These are phyloP conservation scores for Danio albolineatus DNA, from an alignment of 2,797 vertebrate species.

Conservation along the genomic window DNA sequence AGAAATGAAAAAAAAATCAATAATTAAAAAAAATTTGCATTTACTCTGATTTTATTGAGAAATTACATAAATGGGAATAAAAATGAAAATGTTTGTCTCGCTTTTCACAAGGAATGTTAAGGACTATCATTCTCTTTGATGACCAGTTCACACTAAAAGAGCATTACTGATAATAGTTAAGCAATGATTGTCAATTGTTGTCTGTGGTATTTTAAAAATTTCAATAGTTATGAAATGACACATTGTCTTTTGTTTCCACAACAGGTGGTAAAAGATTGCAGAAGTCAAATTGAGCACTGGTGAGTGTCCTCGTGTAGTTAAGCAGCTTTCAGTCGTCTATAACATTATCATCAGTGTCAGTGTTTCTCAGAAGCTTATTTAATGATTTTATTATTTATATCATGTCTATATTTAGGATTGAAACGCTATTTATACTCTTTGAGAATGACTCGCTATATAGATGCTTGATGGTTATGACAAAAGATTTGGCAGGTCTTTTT, in stretches of 20 bases:
- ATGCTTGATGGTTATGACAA: constrained; percentile 5
- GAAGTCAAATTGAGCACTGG: constrained; percentile 79
- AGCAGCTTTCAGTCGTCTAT: neutral
- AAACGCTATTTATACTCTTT: neutral
- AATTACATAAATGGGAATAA: no score
- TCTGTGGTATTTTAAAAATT: neutral
- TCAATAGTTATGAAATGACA: constrained; percentile 21
- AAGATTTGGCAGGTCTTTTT: constrained; percentile 10
- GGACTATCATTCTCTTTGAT: neutral
- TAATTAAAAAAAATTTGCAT: no score
- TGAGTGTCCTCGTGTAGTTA: constrained; percentile 65
- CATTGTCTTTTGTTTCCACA: constrained; percentile 61
- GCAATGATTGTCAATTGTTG: neutral
- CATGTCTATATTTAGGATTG: neutral
- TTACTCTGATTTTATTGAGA: no score
- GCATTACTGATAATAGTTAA: neutral
- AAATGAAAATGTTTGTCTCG: no score
- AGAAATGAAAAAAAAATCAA: neutral
- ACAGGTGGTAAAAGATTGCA: constrained; percentile 83
- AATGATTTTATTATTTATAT: neutral
- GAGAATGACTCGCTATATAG: neutral
- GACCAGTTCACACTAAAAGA: neutral
- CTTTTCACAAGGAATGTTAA: neutral
- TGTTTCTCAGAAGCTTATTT: neutral
- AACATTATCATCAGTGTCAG: neutral